Percentiles rank a stretch among this genome's conserved stretches.
phyloP scores from a whole-genome alignment of 2,888 invertebrate genomes.

The Torymus texanus region DNA sequence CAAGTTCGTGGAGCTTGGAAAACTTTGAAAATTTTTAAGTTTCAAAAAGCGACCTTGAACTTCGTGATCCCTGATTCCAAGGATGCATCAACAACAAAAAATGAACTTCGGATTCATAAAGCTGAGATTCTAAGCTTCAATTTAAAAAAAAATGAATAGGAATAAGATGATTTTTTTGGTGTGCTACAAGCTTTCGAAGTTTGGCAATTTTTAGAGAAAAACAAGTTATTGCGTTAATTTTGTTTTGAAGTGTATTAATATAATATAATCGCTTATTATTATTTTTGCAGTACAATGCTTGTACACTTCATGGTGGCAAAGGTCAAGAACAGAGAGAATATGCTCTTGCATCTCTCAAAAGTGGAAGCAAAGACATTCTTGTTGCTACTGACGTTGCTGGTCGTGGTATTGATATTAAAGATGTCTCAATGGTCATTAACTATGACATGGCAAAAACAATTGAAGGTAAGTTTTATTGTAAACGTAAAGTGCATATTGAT shows the following conservation, averaged over 20 bases:
- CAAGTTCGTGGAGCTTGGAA: too few species aligned
- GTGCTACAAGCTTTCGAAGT: too few species aligned
- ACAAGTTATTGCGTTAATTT: too few species aligned
- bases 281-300: conserved; percentile 89
- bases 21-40: too few species aligned
- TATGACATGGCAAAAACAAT: conserved; percentile 99
- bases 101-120: too few species aligned
- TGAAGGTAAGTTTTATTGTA: conserved; percentile 80
- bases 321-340: conserved; percentile 99
- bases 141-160: too few species aligned
- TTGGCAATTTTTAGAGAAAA: not conserved
- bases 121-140: too few species aligned
- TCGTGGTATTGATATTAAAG: conserved; percentile 99
- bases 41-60: too few species aligned
- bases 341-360: conserved; percentile 96
- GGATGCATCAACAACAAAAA: too few species aligned
- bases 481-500: not conserved
- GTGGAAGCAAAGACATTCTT: conserved; percentile 96
- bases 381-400: conserved; percentile 99
- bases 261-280: conserved; percentile 15
- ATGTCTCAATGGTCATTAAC: conserved; percentile 99
- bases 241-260: too few species aligned
- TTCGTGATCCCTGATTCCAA: too few species aligned
- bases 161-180: too few species aligned
- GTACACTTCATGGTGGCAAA: conserved; percentile 99